A percentile compares a stretch with the other conserved stretches of the same genome.
Evolutionary conservation across 2,113 vertebrate species (phyloP).

Genomic region (Lagenorhynchus albirostris): DNA sequence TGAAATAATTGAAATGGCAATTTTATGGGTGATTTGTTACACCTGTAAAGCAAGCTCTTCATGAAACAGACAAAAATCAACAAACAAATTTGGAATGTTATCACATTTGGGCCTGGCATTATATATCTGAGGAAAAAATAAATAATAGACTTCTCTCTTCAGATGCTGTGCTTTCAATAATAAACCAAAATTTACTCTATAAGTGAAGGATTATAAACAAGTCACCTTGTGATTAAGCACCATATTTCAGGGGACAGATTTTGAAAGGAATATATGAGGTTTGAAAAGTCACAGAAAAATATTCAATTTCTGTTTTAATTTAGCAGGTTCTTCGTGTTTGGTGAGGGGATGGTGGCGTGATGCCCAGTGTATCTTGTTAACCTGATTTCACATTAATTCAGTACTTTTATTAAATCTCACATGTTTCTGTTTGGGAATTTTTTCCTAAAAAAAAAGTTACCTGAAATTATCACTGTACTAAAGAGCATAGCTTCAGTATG

Average conservation of each 20-base stretch:
- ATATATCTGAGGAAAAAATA: neutral
- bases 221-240: neutral
- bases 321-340: neutral
- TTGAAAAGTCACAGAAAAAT: neutral
- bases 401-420: neutral
- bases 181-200: neutral
- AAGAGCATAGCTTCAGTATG: neutral
- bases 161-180: neutral
- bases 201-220: neutral
- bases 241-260: neutral
- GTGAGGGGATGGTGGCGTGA: neutral
- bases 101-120: neutral
- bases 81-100: neutral
- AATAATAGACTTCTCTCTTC: neutral
- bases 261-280: neutral
- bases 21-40: neutral
- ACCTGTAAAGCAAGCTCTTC: neutral
- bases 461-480: neutral
- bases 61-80: neutral
- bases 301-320: neutral
- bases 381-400: slow-evolving; percentile 29
- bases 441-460: neutral
- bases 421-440: neutral
- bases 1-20: neutral
- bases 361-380: neutral